Conservation (phyloP, 2,113 vertebrate genomes). For the Oreochromis tanganicae region DNA sequence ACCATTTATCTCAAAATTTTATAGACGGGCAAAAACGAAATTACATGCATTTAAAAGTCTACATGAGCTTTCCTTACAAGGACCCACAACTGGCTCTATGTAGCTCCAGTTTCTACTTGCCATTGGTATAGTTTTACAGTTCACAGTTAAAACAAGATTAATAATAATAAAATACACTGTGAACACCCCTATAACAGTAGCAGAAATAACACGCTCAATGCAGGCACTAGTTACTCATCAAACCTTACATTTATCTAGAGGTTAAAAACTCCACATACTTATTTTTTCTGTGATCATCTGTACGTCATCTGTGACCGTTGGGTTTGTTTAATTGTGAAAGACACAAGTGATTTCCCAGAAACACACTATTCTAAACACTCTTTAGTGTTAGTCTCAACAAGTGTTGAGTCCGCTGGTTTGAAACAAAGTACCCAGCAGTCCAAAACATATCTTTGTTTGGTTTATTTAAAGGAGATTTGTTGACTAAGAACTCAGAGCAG, state of each 20-base stretch:
- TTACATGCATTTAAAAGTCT: background rate
- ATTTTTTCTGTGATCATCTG: background rate
- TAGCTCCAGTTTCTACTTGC: background rate
- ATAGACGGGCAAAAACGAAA: fast-evolving
- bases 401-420: background rate
- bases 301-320: background rate
- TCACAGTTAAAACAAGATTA: background rate
- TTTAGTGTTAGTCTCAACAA: background rate
- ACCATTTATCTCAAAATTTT: background rate
- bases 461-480: background rate
- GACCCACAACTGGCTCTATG: background rate
- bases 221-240: background rate
- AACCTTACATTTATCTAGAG: no score
- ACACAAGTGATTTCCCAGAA: background rate
- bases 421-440: background rate
- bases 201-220: background rate
- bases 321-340: background rate
- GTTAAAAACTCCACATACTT: no score
- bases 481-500: background rate
- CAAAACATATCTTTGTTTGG: background rate
- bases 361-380: background rate
- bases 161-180: background rate
- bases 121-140: background rate
- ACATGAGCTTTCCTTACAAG: background rate
- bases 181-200: background rate